Percentiles rank a stretch among this genome's conserved stretches.
Conservation (phyloP, 2,797 vertebrate species). For the Zalophus californianus region DNA sequence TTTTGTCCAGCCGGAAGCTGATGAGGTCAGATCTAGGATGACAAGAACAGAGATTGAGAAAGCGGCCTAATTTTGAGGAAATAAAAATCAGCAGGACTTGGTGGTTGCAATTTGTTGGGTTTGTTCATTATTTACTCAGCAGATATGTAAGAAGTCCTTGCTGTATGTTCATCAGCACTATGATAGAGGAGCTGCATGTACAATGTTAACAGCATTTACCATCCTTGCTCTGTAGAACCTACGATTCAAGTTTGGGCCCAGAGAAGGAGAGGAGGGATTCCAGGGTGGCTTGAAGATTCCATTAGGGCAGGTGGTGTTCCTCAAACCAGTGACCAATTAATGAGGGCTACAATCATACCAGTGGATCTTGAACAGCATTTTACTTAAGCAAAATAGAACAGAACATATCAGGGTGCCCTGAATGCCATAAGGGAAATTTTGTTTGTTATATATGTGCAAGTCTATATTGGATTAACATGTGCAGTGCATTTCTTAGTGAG, state of each 20-base stretch:
- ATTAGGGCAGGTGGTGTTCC: not conserved
- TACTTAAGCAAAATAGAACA: not conserved
- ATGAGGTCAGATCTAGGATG: not conserved
- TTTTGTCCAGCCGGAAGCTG: not conserved
- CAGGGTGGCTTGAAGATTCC: not conserved
- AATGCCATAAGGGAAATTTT: not conserved
- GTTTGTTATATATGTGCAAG: not conserved
- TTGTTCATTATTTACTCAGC: not conserved
- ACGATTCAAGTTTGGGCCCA: not conserved
- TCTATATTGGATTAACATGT: not conserved
- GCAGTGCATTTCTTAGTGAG: not conserved
- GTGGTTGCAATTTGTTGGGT: not conserved
- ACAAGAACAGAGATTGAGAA: not conserved
- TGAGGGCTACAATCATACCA: not conserved
- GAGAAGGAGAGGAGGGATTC: not conserved
- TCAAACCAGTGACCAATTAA: not conserved
- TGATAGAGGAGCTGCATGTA: not conserved
- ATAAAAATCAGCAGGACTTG: not conserved
- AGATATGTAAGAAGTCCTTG: not conserved
- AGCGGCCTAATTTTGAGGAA: not conserved
- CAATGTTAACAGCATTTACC: not conserved
- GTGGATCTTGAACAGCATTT: not conserved
- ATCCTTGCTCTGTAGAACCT: not conserved
- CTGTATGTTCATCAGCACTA: not conserved
- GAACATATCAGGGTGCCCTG: not conserved